Evolutionary conservation across 2,113 vertebrate genomes (phyloP), one percentile per base, ranked within the genome.

Genomic region (Poecilia latipinna): DNA sequence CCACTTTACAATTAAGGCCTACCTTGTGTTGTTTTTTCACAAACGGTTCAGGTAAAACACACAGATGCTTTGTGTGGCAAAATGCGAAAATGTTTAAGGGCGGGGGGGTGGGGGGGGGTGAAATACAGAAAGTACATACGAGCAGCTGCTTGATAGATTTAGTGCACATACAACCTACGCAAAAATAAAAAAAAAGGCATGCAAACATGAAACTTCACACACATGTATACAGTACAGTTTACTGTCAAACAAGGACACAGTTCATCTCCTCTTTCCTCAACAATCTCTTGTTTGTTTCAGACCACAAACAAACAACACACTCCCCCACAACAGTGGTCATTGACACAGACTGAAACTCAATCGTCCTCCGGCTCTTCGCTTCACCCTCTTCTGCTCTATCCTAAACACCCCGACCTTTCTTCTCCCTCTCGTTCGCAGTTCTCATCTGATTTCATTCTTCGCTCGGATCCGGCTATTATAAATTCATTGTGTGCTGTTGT

Each of bases 251-350:
- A 85, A 82, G 75, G 77, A 86, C 81, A 71, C 84, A 88, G 86
- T 90, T 85, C 81, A 91, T 94, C 86, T 92, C 82, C 90, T 89
- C 88, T 74, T 86, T 85, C 89, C 82, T 89, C 86, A 82, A 90
- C 88, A 91, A 90, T 89, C 91, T 86, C 89, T 92, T 94, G 88
- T 93, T 94, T 93, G 91, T 93, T 92, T 90, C 91, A 89, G 33
- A 89, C 78, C 86, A 80, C 91, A 93, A 93, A 93, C 92, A 94
- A 93, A 92, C 89, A 92, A 76, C 86, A 80, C 76, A 82, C 85
- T 88, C 78, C 65, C 78, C 66, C 67, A 89, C 92, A 84, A 82
- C 75, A 89, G 87, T 54, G 78, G 83, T 85, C 89, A 80, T 89
- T 90, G 88, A 91, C 90, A 90, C 78, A 70, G 62, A 86, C 83